Percentiles rank a stretch among this genome's conserved stretches.
phyloP scores from a whole-genome alignment of 2,113 vertebrate species.

The Furnarius figulus region DNA sequence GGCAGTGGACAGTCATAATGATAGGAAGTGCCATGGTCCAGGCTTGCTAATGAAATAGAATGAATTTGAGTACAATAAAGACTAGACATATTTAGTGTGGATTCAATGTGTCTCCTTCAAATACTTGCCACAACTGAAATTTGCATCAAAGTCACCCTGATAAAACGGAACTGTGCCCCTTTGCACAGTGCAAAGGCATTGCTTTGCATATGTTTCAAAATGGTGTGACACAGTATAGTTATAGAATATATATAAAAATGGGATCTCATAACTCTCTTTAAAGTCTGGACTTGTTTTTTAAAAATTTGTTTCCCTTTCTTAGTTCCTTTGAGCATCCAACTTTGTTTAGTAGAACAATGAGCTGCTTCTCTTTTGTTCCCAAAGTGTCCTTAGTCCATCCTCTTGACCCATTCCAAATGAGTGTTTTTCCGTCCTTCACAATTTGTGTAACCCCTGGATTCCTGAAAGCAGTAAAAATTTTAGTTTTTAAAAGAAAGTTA shows the following conservation, averaged over 20 bases:
- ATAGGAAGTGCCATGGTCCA: not conserved
- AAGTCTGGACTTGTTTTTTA: not conserved
- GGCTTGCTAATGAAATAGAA: not conserved
- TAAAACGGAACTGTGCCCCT: not conserved
- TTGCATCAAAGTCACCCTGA: not conserved
- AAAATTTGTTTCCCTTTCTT: not conserved
- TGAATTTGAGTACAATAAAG: not conserved
- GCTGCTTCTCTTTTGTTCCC: not conserved
- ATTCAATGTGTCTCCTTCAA: not conserved
- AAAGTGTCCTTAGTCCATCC: not conserved
- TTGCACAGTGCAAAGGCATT: not conserved
- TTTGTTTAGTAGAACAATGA: not conserved
- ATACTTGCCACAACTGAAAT: not conserved
- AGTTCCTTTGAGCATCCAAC: not conserved
- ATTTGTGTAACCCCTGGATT: not conserved
- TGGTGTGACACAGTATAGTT: not conserved
- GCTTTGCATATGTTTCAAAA: not conserved
- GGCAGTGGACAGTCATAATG: not conserved
- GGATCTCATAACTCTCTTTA: not conserved
- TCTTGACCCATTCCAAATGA: not conserved
- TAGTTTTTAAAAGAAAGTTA: not conserved
- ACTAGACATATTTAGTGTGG: not conserved
- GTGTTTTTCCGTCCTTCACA: not conserved
- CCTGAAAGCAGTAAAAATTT: not conserved
- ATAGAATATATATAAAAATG: not conserved